Evolutionary conservation across 2,113 vertebrate species (phyloP).

Genomic region (Ptilorrhoa leucosticta): DNA sequence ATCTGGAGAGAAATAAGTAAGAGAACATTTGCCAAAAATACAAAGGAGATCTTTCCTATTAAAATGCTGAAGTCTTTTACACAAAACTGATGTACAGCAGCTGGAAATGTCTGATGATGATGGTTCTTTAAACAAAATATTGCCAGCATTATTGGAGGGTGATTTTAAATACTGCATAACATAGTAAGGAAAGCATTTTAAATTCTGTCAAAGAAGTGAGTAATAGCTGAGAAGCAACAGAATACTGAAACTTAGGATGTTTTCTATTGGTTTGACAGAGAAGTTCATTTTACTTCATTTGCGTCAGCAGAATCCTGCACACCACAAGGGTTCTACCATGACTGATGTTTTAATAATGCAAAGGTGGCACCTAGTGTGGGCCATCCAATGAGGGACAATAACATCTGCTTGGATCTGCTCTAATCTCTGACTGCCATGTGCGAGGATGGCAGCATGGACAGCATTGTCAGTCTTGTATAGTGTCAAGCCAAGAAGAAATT

Average conservation of each 20-base stretch:
- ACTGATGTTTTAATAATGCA: not conserved
- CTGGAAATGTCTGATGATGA: not conserved
- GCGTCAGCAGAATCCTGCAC: not conserved
- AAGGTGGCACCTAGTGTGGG: not conserved
- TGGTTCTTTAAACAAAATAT: not conserved
- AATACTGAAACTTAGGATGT: not conserved
- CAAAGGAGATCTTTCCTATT: not conserved
- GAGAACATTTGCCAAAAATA: not conserved
- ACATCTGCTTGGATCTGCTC: not conserved
- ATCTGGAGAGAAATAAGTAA: not conserved
- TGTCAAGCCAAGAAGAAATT: not conserved
- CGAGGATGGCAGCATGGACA: not conserved
- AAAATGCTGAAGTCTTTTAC: not conserved
- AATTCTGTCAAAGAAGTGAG: not conserved
- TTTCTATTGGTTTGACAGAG: not conserved
- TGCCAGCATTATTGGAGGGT: not conserved
- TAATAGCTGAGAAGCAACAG: not conserved
- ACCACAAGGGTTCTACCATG: not conserved
- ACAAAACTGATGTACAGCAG: not conserved
- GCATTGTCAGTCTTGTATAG: not conserved
- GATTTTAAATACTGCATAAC: not conserved
- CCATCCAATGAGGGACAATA: not conserved
- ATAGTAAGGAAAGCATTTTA: not conserved
- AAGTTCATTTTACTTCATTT: not conserved
- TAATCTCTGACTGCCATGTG: not conserved